Percentiles rank a stretch among this genome's conserved stretches.
phyloP scores from a whole-genome alignment of 2,888 invertebrate species.

The Agapetus fuscipes region DNA sequence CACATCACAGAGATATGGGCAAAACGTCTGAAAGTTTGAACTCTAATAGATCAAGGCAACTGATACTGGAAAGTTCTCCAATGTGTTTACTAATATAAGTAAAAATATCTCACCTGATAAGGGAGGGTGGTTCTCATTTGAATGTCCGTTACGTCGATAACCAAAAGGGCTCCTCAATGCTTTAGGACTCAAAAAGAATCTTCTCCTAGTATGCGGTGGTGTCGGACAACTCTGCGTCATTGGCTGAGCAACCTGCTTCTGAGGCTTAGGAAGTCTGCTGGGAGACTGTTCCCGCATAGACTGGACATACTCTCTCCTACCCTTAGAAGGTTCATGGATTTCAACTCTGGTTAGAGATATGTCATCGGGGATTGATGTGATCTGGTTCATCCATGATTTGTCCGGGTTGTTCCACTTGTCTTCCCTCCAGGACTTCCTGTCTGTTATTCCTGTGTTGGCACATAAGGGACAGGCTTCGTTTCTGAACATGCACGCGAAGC shows the following conservation, averaged over 20 bases:
- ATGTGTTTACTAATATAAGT: no score
- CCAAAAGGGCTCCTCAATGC: slow-evolving; percentile 70
- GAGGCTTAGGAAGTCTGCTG: slow-evolving; percentile 49
- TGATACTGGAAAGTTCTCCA: no score
- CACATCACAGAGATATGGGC: no score
- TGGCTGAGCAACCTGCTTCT: slow-evolving; percentile 47
- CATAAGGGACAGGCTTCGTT: slow-evolving; percentile 89
- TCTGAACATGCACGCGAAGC: slow-evolving; percentile 90
- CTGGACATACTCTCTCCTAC: slow-evolving; percentile 10
- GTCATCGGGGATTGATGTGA: slow-evolving; percentile 13
- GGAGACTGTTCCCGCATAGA: slow-evolving; percentile 29
- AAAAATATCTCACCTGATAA: slow-evolving; percentile 53
- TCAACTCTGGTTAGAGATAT: slow-evolving; percentile 15
- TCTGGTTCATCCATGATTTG: no score
- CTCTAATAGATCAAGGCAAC: no score
- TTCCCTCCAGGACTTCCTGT: slow-evolving; percentile 30
- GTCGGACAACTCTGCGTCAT: slow-evolving; percentile 73
- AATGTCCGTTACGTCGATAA: slow-evolving; percentile 35
- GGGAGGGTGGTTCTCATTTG: slow-evolving; percentile 54
- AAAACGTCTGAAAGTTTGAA: no score
- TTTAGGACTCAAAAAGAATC: slow-evolving; percentile 76
- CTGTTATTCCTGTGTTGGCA: slow-evolving; percentile 36
- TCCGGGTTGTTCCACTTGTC: slow-evolving; percentile 31
- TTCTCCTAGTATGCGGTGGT: slow-evolving; percentile 64
- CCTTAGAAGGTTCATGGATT: slow-evolving; percentile 22